These are phyloP conservation scores for Ashinkailepas kermadecensis DNA, from an alignment of 2,888 invertebrate genomes.

Conservation along the genomic window DNA sequence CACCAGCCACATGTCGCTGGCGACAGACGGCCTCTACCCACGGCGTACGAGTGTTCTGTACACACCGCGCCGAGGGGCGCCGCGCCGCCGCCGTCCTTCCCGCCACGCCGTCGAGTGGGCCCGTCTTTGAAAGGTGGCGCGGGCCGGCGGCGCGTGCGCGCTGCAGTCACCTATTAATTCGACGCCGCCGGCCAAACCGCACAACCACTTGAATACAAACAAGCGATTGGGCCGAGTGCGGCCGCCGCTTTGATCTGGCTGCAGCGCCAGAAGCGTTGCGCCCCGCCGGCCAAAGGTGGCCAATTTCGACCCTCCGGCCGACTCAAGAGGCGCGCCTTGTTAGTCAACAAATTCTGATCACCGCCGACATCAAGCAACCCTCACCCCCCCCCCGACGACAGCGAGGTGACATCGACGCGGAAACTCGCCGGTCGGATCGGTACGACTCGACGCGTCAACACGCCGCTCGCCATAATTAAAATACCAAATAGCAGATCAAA, in stretches of 20 bases:
- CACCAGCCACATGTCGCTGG: no score
- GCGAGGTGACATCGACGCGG: not conserved
- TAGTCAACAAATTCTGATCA: slow-evolving; percentile 8
- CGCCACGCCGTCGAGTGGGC: no score
- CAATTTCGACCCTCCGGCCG: not conserved
- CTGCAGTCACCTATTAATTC: not conserved
- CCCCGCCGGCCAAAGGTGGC: not conserved
- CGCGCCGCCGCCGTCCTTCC: no score
- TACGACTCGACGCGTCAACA: not conserved
- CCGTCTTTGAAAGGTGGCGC: not conserved
- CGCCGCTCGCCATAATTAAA: slow-evolving; percentile 1
- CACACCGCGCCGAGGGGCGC: no score
- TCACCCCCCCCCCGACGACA: not conserved
- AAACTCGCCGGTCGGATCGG: not conserved
- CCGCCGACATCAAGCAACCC: not conserved
- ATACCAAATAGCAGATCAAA: slow-evolving; percentile 19
- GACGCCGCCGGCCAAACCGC: not conserved
- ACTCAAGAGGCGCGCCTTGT: not conserved
- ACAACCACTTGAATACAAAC: not conserved
- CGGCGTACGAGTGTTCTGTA: no score
- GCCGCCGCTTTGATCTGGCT: not conserved
- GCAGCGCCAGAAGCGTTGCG: not conserved
- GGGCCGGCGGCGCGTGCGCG: not conserved
- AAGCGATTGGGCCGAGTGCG: not conserved
- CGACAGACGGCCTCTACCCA: no score